These are phyloP conservation scores for Osmerus mordax DNA, from an alignment of 2,113 vertebrate genomes.

Conservation along the genomic window DNA sequence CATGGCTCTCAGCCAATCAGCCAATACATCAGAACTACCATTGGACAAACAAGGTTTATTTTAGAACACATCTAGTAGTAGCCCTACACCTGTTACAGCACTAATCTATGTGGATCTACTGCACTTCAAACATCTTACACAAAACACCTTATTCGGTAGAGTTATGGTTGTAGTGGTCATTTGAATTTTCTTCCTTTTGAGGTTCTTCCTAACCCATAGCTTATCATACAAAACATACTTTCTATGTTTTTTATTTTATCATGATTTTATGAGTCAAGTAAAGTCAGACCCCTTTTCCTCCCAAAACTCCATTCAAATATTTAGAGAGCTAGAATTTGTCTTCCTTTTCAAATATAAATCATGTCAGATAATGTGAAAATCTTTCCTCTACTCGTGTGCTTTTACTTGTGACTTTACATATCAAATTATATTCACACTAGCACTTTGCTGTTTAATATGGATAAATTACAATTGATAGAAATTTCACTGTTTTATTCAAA, in stretches of 20 bases:
- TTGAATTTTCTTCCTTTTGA: no score
- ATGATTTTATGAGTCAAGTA: not conserved
- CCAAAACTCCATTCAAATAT: not conserved
- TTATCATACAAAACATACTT: no score
- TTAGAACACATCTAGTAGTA: no score
- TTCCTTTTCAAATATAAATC: slow-evolving; percentile 12
- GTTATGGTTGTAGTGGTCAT: no score
- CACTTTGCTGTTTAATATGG: not conserved
- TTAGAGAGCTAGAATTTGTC: slow-evolving; percentile 4
- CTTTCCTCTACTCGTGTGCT: not conserved
- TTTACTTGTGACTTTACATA: slow-evolving; percentile 1
- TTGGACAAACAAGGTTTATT: no score
- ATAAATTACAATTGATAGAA: slow-evolving; percentile 17
- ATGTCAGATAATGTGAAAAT: not conserved
- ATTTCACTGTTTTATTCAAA: slow-evolving; percentile 14
- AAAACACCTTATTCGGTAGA: no score
- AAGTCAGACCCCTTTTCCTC: not conserved
- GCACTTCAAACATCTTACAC: no score
- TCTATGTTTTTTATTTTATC: not conserved
- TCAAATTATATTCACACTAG: slow-evolving; percentile 1
- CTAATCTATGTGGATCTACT: no score
- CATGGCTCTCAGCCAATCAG: not conserved
- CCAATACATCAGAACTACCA: not conserved
- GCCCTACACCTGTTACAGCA: no score
- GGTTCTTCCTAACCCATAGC: no score